phyloP scores from a whole-genome alignment of 2,888 invertebrate genomes.

The Platycheirus rosarum region DNA sequence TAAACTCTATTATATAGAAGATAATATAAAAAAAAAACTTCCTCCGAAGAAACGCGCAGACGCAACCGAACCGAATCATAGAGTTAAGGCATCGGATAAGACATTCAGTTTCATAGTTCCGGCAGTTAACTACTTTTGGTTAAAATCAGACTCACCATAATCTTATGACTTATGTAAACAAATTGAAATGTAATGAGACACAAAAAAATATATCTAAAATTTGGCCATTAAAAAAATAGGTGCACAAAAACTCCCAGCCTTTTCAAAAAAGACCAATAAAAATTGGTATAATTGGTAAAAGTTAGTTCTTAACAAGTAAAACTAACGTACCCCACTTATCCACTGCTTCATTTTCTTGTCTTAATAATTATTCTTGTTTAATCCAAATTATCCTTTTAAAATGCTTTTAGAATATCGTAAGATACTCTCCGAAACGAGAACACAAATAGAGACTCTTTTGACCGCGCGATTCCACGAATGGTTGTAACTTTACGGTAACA shows the following conservation, averaged over 20 bases:
- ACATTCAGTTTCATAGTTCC: constrained; percentile 45
- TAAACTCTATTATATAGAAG: constrained; percentile 52
- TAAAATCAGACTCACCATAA: constrained; percentile 21
- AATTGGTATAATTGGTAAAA: constrained; percentile 19
- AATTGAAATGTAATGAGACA: constrained; percentile 9
- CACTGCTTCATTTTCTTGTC: constrained; percentile 57
- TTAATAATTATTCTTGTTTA: background rate
- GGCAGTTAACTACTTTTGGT: constrained; percentile 27
- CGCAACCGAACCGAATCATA: constrained; percentile 34
- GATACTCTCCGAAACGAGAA: constrained; percentile 9
- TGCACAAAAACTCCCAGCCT: background rate
- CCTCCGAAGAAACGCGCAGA: constrained; percentile 17
- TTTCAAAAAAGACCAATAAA: background rate
- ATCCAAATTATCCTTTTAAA: background rate
- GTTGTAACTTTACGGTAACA: constrained; percentile 57
- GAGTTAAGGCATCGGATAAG: constrained; percentile 35
- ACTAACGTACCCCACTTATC: constrained; percentile 68
- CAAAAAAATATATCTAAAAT: constrained; percentile 19
- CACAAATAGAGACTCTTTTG: background rate
- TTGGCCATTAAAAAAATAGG: background rate
- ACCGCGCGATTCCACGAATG: constrained; percentile 36
- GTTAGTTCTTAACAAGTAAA: background rate
- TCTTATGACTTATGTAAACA: constrained; percentile 25
- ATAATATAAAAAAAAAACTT: too few relatives aligned
- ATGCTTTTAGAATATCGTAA: background rate